Evolutionary conservation across 1,140 invertebrate genomes (phyloP).

Genomic region (Plutomurus gul): DNA sequence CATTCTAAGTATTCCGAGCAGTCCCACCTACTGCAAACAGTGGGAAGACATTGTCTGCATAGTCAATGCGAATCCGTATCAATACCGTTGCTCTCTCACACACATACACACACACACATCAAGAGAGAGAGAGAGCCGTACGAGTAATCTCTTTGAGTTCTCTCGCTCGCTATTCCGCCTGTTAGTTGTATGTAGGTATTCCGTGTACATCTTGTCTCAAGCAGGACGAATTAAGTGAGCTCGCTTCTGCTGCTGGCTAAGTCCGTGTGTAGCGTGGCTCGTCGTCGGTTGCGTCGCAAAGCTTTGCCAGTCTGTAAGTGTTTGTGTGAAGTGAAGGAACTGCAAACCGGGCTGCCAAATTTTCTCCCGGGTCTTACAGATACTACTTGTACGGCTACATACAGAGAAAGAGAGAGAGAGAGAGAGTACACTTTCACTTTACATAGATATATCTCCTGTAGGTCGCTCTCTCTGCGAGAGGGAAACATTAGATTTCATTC

Average conservation of each 20-base stretch:
- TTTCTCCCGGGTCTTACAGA: neutral
- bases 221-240: neutral
- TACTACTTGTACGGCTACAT: neutral
- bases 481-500: conserved; percentile 27
- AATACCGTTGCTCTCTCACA: too few relatives aligned
- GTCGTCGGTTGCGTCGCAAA: too few relatives aligned
- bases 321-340: neutral
- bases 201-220: neutral
- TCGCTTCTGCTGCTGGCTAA: too few relatives aligned
- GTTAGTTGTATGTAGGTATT: too few relatives aligned
- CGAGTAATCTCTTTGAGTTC: neutral
- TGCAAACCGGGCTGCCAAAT: conserved; percentile 23
- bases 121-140: too few relatives aligned
- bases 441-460: conserved; percentile 24
- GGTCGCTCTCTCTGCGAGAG: neutral
- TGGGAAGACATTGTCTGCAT: too few relatives aligned
- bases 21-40: too few relatives aligned
- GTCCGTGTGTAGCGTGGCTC: too few relatives aligned
- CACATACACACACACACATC: too few relatives aligned
- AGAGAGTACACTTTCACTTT: conserved; percentile 5
- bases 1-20: too few relatives aligned
- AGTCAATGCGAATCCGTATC: too few relatives aligned
- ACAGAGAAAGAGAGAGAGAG: too few relatives aligned
- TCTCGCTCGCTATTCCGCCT: neutral
- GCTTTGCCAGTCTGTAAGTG: neutral